Conservation (phyloP, 2,113 vertebrate species). For the Myrmecophaga tridactyla region DNA sequence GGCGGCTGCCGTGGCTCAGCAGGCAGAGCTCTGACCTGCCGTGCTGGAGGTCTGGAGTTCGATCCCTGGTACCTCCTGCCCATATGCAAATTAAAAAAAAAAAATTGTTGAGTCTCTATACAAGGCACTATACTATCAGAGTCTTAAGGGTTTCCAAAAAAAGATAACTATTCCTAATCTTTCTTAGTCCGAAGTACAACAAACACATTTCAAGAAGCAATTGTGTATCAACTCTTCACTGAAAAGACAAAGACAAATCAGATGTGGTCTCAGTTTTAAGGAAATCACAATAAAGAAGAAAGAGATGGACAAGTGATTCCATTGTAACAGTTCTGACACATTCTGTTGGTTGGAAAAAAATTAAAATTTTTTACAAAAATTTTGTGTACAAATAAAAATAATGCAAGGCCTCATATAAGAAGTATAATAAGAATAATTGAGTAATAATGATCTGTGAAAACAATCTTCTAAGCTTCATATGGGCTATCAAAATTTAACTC, state of each 20-base stretch:
- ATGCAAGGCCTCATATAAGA: neutral
- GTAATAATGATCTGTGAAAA: neutral
- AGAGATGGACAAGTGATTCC: neutral
- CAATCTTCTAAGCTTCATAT: neutral
- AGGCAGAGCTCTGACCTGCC: too few relatives aligned
- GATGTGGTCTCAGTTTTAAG: neutral
- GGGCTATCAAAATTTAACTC: neutral
- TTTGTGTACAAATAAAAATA: neutral
- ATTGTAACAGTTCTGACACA: neutral
- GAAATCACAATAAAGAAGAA: neutral
- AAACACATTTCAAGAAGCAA: neutral
- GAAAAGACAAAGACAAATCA: neutral
- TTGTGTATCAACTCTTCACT: neutral
- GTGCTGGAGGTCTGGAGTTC: too few relatives aligned
- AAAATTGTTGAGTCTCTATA: neutral
- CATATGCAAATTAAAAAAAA: too few relatives aligned
- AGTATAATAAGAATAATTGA: neutral
- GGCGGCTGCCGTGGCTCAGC: too few relatives aligned
- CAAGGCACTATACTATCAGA: neutral
- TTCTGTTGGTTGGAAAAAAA: neutral
- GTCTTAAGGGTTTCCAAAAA: neutral
- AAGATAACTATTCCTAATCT: neutral
- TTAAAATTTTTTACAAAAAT: too few relatives aligned
- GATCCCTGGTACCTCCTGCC: too few relatives aligned
- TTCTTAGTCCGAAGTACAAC: neutral